Conservation (phyloP, 2,888 invertebrate species). For the Pterostichus niger region DNA sequence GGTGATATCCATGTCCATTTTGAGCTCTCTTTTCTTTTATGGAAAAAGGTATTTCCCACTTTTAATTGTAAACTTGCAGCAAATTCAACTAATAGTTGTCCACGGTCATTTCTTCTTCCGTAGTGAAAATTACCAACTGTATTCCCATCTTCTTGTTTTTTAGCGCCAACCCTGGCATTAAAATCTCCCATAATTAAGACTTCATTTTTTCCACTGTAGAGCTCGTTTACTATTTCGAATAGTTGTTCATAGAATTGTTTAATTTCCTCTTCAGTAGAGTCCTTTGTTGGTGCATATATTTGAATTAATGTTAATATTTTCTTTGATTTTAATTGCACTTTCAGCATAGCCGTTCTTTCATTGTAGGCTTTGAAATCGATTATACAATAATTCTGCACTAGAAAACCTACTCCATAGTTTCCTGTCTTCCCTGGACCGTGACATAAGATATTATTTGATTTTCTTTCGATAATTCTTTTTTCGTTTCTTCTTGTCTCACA, state of each 20-base stretch:
- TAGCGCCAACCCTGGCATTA: too few relatives aligned
- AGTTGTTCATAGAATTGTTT: not conserved
- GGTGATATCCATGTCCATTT: too few relatives aligned
- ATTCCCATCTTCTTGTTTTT: too few relatives aligned
- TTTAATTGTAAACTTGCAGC: too few relatives aligned
- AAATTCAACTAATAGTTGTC: too few relatives aligned
- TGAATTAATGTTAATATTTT: conserved; percentile 6
- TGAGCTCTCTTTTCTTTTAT: too few relatives aligned
- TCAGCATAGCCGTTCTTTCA: not conserved
- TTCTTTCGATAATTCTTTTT: conserved; percentile 10
- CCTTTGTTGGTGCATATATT: not conserved
- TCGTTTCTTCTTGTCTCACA: conserved; percentile 1
- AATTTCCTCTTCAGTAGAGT: not conserved
- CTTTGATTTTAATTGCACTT: not conserved
- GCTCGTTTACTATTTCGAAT: too few relatives aligned
- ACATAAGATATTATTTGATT: conserved; percentile 11
- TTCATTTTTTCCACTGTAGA: too few relatives aligned
- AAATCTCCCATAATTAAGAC: too few relatives aligned
- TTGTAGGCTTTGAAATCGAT: not conserved
- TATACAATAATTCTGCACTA: not conserved
- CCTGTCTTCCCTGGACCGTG: not conserved
- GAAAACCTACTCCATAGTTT: conserved; percentile 1
- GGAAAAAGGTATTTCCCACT: too few relatives aligned
- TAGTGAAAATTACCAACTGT: too few relatives aligned
- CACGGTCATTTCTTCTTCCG: too few relatives aligned